Base-by-base conservation (phyloP, 2,113 vertebrate genomes). In the Paralichthys olivaceus region DNA sequence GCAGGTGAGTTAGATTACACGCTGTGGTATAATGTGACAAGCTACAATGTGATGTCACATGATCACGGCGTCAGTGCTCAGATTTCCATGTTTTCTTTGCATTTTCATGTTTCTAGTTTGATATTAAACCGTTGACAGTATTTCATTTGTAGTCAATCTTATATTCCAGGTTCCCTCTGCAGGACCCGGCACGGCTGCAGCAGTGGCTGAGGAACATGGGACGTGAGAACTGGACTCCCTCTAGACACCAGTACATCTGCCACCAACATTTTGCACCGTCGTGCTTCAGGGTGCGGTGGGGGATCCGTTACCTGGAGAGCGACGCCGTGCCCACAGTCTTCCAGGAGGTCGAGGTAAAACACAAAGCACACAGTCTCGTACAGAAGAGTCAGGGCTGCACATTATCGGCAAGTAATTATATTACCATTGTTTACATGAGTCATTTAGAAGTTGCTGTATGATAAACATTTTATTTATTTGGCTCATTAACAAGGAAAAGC, bases 171-270 rank as follows among this genome's bases (percentile, higher is more conserved):
- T 95, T 96, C 81, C 95, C 95, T 0, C 91, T 95, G 1, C 94
- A 94, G 53, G 94, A 95, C 14, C 85, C 92, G 1, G 77, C 60
- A 2, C 87, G 94, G 32, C 92, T 96, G 47, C 89, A 87, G 69
- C 92, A 86, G 80, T 96, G 95, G 95, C 90, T 96, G 54, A 78
- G 40, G 1, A 94, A 94, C 84, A 94, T 95, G 93, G 90, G 92
- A 0, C 80, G 85, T 0, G 93, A 95, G 68, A 88, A 90, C 66
- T 95, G 95, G 94, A 83, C 87, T 17, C 95, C 95, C 1, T 93
- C 93, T 23, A 90, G 92, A 34, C 94, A 95, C 77, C 95, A 96
- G 79, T 94, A 95, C 28, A 81, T 96, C n/a, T 95, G 95, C 86
- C 93, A 94, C 0, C 89, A 95, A 14, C 95, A 95, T 55, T 95